Evolutionary conservation across 2,888 invertebrate species (phyloP).

Genomic region (Drosophila barbarae): DNA sequence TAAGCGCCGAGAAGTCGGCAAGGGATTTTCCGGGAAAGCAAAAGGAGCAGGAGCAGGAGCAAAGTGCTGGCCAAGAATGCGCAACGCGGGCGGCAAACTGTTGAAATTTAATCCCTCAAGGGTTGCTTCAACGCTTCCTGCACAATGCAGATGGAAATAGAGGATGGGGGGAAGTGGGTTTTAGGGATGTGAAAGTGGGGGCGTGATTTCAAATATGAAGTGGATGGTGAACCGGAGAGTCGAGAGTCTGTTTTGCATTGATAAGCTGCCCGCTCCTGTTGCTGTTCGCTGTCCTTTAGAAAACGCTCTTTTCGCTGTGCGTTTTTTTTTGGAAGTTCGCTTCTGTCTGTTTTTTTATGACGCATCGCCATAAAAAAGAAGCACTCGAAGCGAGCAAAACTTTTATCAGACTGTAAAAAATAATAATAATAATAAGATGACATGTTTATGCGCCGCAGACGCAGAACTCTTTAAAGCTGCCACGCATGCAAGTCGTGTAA

Average conservation of each 20-base stretch:
- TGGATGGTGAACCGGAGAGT: constrained; percentile 54
- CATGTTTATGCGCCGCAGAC: constrained; percentile 70
- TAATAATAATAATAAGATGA: constrained; percentile 66
- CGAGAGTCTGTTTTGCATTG: constrained; percentile 73
- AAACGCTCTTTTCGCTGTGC: constrained; percentile 24
- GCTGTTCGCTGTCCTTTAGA: constrained; percentile 38
- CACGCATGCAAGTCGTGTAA: constrained; percentile 69
- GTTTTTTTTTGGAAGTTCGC: constrained; percentile 9
- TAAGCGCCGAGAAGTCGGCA: constrained; percentile 59
- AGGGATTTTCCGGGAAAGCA: constrained; percentile 40
- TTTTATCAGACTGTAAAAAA: constrained; percentile 65
- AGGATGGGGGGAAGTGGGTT: not conserved
- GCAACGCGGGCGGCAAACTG: constrained; percentile 63
- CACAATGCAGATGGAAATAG: constrained; percentile 46
- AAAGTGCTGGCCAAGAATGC: constrained; percentile 67
- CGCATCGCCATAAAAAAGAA: constrained; percentile 57
- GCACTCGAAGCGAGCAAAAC: constrained; percentile 43
- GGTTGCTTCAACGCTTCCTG: constrained; percentile 70
- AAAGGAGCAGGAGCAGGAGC: constrained; percentile 24
- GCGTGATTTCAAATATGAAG: constrained; percentile 48
- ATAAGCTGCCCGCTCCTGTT: constrained; percentile 56
- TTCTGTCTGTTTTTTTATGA: constrained; percentile 47
- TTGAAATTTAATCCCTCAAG: constrained; percentile 75
- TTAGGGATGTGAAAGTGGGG: not conserved
- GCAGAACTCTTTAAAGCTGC: constrained; percentile 57